These are phyloP conservation scores for Polia nebulosa DNA, from an alignment of 2,888 invertebrate species.

Conservation along the genomic window DNA sequence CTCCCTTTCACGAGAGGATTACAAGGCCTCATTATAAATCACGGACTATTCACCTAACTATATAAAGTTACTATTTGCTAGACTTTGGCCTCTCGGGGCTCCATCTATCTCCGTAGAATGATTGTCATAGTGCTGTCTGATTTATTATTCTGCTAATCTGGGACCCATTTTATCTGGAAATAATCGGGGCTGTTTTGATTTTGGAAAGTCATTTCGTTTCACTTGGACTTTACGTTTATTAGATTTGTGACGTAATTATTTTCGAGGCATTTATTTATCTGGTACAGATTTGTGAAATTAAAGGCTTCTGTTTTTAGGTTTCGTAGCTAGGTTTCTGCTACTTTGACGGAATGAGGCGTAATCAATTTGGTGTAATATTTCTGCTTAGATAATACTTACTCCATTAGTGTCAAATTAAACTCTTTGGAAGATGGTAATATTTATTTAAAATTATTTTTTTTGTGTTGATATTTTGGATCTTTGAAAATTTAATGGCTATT, in stretches of 20 bases:
- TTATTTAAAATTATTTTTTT: too few relatives aligned
- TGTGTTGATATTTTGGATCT: too few relatives aligned
- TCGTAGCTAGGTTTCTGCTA: too few relatives aligned
- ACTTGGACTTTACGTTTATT: conserved; percentile 31
- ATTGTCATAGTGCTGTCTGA: conserved; percentile 60
- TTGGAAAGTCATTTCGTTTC: conserved; percentile 34
- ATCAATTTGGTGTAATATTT: not conserved
- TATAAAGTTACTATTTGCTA: conserved; percentile 63
- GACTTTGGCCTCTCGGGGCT: conserved; percentile 50
- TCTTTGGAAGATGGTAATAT: too few relatives aligned
- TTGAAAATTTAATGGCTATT: too few relatives aligned
- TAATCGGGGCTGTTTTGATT: conserved; percentile 36
- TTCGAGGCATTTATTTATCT: conserved; percentile 20
- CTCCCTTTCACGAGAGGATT: conserved; percentile 66
- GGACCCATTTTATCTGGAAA: conserved; percentile 51
- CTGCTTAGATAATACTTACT: not conserved
- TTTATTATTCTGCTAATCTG: conserved; percentile 63
- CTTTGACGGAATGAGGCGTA: not conserved
- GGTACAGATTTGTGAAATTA: not conserved
- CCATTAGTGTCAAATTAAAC: not conserved
- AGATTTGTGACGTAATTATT: conserved; percentile 40
- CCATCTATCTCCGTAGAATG: conserved; percentile 56
- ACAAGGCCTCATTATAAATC: conserved; percentile 68
- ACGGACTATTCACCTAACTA: conserved; percentile 64
- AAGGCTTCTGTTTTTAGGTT: conserved; percentile 7